A percentile compares a stretch with the other conserved stretches of the same genome.
Evolutionary conservation across 2,113 vertebrate genomes (phyloP).

Genomic region (Plestiodon gilberti): DNA sequence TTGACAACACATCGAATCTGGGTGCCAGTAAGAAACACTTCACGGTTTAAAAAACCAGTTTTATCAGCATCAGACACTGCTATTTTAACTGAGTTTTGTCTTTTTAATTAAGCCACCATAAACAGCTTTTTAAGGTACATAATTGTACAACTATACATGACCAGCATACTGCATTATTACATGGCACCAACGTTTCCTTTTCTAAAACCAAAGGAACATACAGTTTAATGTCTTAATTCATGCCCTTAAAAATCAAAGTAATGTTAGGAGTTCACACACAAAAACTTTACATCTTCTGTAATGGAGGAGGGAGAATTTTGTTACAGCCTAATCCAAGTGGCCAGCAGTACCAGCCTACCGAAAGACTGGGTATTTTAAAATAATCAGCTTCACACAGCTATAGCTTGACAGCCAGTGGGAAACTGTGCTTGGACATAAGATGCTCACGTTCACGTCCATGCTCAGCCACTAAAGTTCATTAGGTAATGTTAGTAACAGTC

Average conservation of each 20-base stretch:
- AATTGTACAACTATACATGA: conserved; percentile 3
- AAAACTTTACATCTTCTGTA: background rate
- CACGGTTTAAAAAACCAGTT: background rate
- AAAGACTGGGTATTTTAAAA: background rate
- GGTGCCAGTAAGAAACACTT: background rate
- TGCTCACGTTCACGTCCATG: background rate
- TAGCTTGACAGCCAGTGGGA: background rate
- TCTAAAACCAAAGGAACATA: background rate
- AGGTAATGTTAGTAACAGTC: background rate
- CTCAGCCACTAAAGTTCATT: background rate
- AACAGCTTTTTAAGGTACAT: conserved; percentile 5
- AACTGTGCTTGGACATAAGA: background rate
- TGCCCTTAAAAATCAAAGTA: conserved; percentile 4
- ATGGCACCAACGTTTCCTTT: conserved; percentile 2
- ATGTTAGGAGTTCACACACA: conserved; percentile 1
- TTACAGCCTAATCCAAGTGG: background rate
- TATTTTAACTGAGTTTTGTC: conserved; percentile 1
- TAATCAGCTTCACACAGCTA: background rate
- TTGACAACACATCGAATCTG: too few species aligned
- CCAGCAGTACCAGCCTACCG: background rate
- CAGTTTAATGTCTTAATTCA: background rate
- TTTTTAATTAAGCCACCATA: conserved; percentile 21
- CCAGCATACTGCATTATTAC: conserved; percentile 4
- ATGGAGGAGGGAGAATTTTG: background rate
- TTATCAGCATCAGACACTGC: background rate